Conservation (phyloP, 2,888 invertebrate species). For the Calameuta idolon region DNA sequence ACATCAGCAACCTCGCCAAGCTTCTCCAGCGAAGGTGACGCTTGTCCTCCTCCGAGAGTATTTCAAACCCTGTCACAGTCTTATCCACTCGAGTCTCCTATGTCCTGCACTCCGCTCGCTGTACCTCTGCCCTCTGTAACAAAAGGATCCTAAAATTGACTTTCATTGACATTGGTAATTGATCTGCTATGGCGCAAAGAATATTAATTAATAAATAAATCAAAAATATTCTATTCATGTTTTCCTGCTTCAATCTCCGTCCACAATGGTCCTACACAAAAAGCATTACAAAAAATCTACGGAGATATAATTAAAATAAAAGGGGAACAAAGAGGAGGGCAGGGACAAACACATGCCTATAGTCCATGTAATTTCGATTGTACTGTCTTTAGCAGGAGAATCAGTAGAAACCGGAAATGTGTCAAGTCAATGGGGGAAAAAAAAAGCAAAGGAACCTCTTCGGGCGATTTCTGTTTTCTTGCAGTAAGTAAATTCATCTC, state of each 20-base stretch:
- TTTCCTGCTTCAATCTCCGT: background rate
- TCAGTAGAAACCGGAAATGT: background rate
- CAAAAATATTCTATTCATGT: background rate
- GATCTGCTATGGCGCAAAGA: background rate
- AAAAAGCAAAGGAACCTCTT: background rate
- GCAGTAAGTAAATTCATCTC: background rate
- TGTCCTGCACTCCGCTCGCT: constrained; percentile 21
- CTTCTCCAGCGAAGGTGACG: constrained; percentile 34
- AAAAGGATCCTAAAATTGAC: constrained; percentile 4
- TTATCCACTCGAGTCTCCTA: constrained; percentile 11
- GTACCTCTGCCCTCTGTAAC: constrained; percentile 40
- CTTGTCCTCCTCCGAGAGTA: constrained; percentile 36
- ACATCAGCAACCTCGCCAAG: constrained; percentile 58
- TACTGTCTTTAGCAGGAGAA: background rate
- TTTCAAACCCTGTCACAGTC: constrained; percentile 18
- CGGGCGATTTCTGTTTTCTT: background rate
- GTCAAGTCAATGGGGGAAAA: background rate
- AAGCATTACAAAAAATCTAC: background rate
- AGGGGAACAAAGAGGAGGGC: background rate
- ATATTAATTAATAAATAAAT: background rate
- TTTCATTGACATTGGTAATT: background rate
- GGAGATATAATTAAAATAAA: background rate
- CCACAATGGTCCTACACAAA: background rate
- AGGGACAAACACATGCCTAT: background rate
- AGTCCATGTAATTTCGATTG: background rate